phyloP scores from a whole-genome alignment of 2,113 vertebrate genomes.

The Microtus oregoni region DNA sequence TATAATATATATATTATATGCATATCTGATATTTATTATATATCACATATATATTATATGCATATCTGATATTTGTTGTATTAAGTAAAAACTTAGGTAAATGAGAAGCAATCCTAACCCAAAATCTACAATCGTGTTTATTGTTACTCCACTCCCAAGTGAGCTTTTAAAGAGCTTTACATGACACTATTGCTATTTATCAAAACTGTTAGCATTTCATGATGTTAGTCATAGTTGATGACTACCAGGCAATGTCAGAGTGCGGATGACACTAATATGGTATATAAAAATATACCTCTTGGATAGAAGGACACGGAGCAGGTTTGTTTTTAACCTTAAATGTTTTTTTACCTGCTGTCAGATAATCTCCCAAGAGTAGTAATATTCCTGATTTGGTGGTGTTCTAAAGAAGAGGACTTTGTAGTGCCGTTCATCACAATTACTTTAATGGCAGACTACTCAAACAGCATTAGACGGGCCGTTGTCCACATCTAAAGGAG shows the following conservation, averaged over 20 bases:
- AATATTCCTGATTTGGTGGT: no score
- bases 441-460: background rate
- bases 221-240: background rate
- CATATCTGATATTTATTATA: no score
- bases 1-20: no score
- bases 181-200: background rate
- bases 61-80: background rate
- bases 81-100: background rate
- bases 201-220: background rate
- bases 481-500: background rate
- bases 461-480: fast-evolving
- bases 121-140: background rate
- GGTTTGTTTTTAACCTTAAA: no score
- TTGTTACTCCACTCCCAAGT: background rate
- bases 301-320: fast-evolving
- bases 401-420: background rate
- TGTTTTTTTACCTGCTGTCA: background rate
- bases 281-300: background rate
- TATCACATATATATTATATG: no score
- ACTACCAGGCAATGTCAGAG: background rate
- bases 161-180: background rate
- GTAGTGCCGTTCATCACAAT: no score
- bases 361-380: background rate
- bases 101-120: background rate
- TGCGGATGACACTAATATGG: background rate